Conservation (phyloP, 2,888 invertebrate genomes). For the Acholoe squamosa region DNA sequence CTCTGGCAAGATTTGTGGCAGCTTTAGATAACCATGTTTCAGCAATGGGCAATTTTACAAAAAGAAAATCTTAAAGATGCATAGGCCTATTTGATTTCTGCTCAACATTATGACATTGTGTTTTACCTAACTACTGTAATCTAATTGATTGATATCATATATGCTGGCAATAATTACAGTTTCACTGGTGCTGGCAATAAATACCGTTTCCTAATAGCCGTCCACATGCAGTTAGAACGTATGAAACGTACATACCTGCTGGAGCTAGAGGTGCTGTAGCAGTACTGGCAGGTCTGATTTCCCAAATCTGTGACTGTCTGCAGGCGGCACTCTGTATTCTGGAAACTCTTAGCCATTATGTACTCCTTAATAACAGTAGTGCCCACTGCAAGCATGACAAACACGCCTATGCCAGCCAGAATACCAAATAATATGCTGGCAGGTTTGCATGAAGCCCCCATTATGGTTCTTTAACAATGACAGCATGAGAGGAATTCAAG, state of each 20-base stretch:
- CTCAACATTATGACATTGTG: no score
- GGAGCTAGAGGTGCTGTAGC: background rate
- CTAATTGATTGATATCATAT: no score
- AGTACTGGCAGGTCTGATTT: background rate
- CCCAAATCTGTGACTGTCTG: background rate
- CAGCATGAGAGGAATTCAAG: background rate
- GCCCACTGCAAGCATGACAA: background rate
- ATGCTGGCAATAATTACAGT: no score
- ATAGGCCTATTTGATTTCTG: no score
- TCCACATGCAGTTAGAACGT: no score
- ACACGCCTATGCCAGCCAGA: background rate
- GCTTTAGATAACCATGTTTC: no score
- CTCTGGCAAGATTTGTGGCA: no score
- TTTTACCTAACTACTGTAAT: no score
- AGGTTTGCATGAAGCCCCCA: background rate
- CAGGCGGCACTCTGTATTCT: background rate
- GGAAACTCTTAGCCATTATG: constrained; percentile 9
- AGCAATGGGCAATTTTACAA: no score
- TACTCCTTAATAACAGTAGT: background rate
- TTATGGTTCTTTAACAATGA: background rate
- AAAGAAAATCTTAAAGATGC: no score
- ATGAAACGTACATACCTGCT: background rate
- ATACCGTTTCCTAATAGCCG: no score
- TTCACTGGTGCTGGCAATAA: no score
- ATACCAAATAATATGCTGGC: background rate